phyloP scores from a whole-genome alignment of 2,797 vertebrate genomes.

The Carcharodon carcharias region DNA sequence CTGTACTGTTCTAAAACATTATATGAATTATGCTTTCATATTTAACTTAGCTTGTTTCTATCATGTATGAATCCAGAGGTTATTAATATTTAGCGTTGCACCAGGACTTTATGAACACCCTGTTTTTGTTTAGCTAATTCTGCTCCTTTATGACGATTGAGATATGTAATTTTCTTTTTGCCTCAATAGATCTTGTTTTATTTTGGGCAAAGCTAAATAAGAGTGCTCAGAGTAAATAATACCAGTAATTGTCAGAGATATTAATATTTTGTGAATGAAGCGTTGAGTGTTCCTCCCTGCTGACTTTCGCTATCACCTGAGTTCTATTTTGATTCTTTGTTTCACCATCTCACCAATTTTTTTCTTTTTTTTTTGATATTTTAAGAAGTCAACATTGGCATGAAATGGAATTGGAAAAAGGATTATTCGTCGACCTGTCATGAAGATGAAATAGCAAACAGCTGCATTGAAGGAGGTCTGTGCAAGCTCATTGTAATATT shows the following conservation, averaged over 20 bases:
- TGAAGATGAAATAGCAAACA: background rate
- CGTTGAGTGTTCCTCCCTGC: background rate
- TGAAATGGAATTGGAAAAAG: background rate
- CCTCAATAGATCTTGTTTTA: background rate
- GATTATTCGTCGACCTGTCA: background rate
- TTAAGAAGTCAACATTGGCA: background rate
- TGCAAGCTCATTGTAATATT: background rate
- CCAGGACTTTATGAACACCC: background rate
- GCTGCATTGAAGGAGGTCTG: background rate
- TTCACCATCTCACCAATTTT: background rate
- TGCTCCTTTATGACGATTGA: background rate
- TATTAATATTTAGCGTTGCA: background rate
- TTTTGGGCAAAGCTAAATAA: background rate
- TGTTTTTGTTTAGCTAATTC: background rate
- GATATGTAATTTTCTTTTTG: background rate
- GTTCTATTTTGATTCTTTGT: background rate
- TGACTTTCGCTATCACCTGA: background rate
- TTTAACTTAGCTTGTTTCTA: background rate
- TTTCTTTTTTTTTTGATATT: background rate
- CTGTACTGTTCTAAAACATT: background rate
- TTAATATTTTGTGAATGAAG: slow-evolving; percentile 4
- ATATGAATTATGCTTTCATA: background rate
- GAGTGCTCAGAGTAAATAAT: background rate
- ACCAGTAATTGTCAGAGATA: background rate
- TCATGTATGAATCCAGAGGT: background rate